Evolutionary conservation across 2,797 vertebrate genomes (phyloP).

Genomic region (Zenarchopterus dispar): DNA sequence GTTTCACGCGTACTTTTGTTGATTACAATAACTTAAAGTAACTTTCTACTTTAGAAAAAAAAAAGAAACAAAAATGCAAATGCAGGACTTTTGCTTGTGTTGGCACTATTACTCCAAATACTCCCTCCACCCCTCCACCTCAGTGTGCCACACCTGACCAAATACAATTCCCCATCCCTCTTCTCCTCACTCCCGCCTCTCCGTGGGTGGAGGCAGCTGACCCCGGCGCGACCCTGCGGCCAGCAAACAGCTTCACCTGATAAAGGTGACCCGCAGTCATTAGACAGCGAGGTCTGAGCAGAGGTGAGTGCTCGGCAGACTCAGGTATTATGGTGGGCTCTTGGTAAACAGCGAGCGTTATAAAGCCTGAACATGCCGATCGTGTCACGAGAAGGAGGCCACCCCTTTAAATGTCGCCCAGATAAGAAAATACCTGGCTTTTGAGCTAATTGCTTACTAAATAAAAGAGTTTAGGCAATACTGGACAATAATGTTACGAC

Average conservation of each 20-base stretch:
- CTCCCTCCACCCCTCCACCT: conserved; percentile 35
- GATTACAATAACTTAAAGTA: background rate
- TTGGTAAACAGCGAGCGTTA: conserved; percentile 87
- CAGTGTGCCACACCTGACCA: conserved; percentile 80
- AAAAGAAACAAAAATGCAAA: background rate
- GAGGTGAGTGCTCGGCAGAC: conserved; percentile 78
- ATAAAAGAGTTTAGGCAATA: conserved; percentile 41
- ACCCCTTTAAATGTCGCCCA: conserved; percentile 72
- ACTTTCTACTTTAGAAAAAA: background rate
- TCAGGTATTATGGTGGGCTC: conserved; percentile 80
- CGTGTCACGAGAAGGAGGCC: conserved; percentile 59
- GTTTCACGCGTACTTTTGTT: too few relatives aligned
- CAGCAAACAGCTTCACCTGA: conserved; percentile 84
- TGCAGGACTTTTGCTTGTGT: conserved; percentile 2
- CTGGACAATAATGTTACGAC: conserved; percentile 7
- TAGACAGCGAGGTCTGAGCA: conserved; percentile 75
- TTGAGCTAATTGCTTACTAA: conserved; percentile 41
- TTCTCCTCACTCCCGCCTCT: conserved; percentile 58
- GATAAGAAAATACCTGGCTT: conserved; percentile 77
- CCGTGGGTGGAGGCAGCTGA: conserved; percentile 66
- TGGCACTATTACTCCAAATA: conserved; percentile 15
- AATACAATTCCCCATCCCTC: conserved; percentile 78
- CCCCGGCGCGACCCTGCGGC: conserved; percentile 71
- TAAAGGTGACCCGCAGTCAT: conserved; percentile 84
- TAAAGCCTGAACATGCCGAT: conserved; percentile 83